A percentile compares a stretch with the other conserved stretches of the same genome.
phyloP scores from a whole-genome alignment of 2,888 invertebrate species.

The Homarus gammarus region DNA sequence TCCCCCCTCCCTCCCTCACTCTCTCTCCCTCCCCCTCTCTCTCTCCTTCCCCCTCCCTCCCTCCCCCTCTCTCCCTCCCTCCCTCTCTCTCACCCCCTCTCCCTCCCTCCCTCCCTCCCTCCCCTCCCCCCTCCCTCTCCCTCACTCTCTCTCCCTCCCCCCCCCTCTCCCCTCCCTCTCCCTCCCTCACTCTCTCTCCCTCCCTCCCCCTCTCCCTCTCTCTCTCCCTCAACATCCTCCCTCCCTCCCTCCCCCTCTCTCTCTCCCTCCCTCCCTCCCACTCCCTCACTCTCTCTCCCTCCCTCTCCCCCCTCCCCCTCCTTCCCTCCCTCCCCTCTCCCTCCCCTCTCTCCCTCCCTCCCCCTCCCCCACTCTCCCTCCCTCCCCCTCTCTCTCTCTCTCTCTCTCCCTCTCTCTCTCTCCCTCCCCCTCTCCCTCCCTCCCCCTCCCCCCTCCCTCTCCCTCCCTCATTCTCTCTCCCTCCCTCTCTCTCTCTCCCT shows the following conservation, averaged over 20 bases:
- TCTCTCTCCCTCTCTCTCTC: constrained; percentile 37
- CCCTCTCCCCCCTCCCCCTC: not conserved
- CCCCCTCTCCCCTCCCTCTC: not conserved
- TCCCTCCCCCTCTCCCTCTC: not conserved
- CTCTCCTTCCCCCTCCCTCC: not conserved
- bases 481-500: constrained; percentile 28
- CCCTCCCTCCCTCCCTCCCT: not conserved
- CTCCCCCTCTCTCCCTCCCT: not conserved
- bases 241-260: not conserved
- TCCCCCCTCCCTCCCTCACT: not conserved
- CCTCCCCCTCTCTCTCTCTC: not conserved
- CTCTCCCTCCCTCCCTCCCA: too few relatives aligned
- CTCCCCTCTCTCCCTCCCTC: not conserved
- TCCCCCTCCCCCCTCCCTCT: not conserved
- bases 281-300: constrained; percentile 21
- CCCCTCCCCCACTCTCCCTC: constrained; percentile 4
- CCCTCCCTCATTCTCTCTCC: constrained; percentile 22
- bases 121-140: constrained; percentile 6
- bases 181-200: not conserved
- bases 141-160: not conserved
- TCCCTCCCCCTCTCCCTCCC: constrained; percentile 19
- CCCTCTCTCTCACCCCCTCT: not conserved
- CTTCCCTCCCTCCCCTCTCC: not conserved
- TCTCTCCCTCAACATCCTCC: not conserved
- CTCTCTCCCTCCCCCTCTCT: not conserved